Evolutionary conservation across 2,888 invertebrate species (phyloP).

Genomic region (Iselma pallidipennis): DNA sequence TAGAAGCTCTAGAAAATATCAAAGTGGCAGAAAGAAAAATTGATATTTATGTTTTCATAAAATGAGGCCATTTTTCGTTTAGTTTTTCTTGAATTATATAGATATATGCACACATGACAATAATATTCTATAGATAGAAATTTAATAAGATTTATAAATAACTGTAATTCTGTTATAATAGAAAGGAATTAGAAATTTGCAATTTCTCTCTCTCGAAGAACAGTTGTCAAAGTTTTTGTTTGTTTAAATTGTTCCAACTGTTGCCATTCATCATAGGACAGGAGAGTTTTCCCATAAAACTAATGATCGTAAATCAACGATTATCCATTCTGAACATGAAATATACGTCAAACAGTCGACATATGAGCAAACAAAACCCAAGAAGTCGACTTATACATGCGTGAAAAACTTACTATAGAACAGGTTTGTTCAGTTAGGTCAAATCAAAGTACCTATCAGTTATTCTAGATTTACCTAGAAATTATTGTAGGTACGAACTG

Average conservation of each 20-base stretch:
- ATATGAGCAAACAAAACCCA: neutral
- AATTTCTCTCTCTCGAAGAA: neutral
- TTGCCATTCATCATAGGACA: neutral
- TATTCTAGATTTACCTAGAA: neutral
- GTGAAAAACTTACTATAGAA: neutral
- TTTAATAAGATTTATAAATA: neutral
- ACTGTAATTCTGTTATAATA: neutral
- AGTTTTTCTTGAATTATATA: neutral
- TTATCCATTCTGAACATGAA: neutral
- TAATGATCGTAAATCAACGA: slow-evolving; percentile 2
- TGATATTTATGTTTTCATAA: slow-evolving; percentile 41
- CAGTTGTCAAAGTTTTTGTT: neutral
- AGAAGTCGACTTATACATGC: neutral
- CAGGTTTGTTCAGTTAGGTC: neutral
- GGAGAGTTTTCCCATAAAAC: neutral
- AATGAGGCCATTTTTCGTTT: neutral
- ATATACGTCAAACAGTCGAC: neutral
- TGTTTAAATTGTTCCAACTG: slow-evolving; percentile 25
- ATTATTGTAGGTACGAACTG: too few relatives aligned
- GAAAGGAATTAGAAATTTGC: neutral
- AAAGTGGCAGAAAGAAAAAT: slow-evolving; percentile 45
- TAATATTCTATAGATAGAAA: neutral
- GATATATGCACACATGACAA: too few relatives aligned
- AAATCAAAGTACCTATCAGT: neutral
- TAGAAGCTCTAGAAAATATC: slow-evolving; percentile 41